These are phyloP conservation scores for Staurois parvus DNA, from an alignment of 2,797 vertebrate species.

Conservation along the genomic window DNA sequence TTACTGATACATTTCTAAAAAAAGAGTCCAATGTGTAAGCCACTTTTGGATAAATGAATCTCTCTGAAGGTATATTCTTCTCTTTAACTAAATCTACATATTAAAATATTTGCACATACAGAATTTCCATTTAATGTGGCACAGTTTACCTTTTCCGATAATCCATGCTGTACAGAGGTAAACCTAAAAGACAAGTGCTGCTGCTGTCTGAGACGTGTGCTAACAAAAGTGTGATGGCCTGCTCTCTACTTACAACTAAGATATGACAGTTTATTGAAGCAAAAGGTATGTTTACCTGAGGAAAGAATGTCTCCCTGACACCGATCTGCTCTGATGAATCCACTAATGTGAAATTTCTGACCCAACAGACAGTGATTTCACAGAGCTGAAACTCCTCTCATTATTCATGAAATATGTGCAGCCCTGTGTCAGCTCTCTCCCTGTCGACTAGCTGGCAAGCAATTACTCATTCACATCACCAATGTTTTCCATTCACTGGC, in stretches of 20 bases:
- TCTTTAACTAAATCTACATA: neutral
- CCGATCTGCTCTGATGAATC: conserved; percentile 78
- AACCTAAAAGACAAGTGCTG: conserved; percentile 56
- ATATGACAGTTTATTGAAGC: conserved; percentile 71
- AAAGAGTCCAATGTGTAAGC: no score
- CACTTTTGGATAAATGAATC: no score
- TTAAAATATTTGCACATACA: neutral
- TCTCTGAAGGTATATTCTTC: neutral
- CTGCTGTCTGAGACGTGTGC: conserved; percentile 43
- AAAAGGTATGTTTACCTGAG: conserved; percentile 75
- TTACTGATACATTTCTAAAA: no score
- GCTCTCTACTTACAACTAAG: conserved; percentile 63
- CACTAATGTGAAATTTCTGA: conserved; percentile 82
- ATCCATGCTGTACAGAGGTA: conserved; percentile 35
- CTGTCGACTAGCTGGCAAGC: conserved; percentile 73
- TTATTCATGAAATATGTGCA: conserved; percentile 80
- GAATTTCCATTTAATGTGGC: neutral
- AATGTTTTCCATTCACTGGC: conserved; percentile 69
- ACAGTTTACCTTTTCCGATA: neutral
- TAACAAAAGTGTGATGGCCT: conserved; percentile 63
- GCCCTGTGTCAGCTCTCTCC: conserved; percentile 75
- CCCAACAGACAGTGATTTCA: conserved; percentile 78
- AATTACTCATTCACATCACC: conserved; percentile 79
- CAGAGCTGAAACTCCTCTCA: conserved; percentile 73
- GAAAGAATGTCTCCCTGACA: conserved; percentile 76